Percentiles rank a stretch among this genome's conserved stretches.
These are phyloP conservation scores for Erpornis zantholeuca DNA, from an alignment of 2,113 vertebrate species.

Conservation along the genomic window DNA sequence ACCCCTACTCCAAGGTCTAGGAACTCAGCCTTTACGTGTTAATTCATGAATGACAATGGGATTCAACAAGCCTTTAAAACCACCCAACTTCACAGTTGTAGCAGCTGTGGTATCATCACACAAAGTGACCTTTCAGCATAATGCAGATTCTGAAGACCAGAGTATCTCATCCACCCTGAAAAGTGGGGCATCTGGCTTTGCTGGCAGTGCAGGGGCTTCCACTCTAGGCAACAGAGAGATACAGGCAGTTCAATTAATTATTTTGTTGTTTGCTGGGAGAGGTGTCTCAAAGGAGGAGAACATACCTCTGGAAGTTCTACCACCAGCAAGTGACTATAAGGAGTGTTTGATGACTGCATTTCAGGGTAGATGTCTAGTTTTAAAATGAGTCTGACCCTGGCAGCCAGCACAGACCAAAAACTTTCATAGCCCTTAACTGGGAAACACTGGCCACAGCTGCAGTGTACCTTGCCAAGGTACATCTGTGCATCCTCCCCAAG, in stretches of 20 bases:
- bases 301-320: not conserved
- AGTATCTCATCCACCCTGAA: not conserved
- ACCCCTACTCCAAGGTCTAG: not conserved
- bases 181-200: not conserved
- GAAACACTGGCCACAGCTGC: not conserved
- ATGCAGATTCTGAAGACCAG: not conserved
- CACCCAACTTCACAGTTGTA: not conserved
- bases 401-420: not conserved
- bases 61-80: not conserved
- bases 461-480: not conserved
- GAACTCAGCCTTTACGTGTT: not conserved
- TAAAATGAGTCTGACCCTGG: not conserved
- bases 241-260: not conserved
- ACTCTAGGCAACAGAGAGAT: not conserved
- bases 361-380: not conserved
- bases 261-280: not conserved
- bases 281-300: not conserved
- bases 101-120: not conserved
- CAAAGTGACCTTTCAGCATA: not conserved
- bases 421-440: not conserved
- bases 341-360: not conserved
- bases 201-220: not conserved
- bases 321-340: not conserved
- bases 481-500: not conserved
- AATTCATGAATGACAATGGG: not conserved